A percentile compares a stretch with the other conserved stretches of the same genome.
Evolutionary conservation across 2,797 vertebrate genomes (phyloP).

Genomic region (Macropus fuliginosus): DNA sequence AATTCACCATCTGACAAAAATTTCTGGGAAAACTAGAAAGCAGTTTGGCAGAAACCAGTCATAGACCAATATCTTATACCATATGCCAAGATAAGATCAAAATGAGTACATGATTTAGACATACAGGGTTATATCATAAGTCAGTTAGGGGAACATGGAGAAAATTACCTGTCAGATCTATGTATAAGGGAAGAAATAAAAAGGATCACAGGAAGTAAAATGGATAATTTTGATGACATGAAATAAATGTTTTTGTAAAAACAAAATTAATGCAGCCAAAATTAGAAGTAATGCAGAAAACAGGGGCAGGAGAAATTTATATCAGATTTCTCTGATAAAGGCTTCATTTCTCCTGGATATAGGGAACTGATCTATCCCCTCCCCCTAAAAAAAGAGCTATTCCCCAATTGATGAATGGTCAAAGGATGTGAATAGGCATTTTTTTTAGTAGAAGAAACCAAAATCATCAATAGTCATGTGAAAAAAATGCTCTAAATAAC

Average conservation of each 20-base stretch:
- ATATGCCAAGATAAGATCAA: too few relatives aligned
- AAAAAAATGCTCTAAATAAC: not conserved
- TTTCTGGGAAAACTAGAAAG: not conserved
- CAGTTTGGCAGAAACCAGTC: not conserved
- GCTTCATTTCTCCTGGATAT: not conserved
- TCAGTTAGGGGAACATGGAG: too few relatives aligned
- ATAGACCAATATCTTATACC: not conserved
- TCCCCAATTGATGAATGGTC: too few relatives aligned
- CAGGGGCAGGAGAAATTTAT: not conserved
- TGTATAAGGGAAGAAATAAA: too few relatives aligned
- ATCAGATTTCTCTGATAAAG: not conserved
- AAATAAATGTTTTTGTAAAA: not conserved
- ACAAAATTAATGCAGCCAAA: not conserved
- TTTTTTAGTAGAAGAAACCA: not conserved
- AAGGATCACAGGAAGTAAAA: too few relatives aligned
- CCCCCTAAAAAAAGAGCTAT: too few relatives aligned
- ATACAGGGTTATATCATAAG: too few relatives aligned
- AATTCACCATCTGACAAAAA: not conserved
- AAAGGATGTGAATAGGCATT: not conserved
- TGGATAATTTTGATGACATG: not conserved
- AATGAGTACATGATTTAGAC: too few relatives aligned
- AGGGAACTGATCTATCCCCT: not conserved
- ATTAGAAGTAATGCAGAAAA: not conserved
- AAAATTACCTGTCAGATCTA: too few relatives aligned
- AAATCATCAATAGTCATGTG: not conserved